Base-by-base conservation (phyloP, 2,797 vertebrate genomes). In the Malacoraja senta region DNA sequence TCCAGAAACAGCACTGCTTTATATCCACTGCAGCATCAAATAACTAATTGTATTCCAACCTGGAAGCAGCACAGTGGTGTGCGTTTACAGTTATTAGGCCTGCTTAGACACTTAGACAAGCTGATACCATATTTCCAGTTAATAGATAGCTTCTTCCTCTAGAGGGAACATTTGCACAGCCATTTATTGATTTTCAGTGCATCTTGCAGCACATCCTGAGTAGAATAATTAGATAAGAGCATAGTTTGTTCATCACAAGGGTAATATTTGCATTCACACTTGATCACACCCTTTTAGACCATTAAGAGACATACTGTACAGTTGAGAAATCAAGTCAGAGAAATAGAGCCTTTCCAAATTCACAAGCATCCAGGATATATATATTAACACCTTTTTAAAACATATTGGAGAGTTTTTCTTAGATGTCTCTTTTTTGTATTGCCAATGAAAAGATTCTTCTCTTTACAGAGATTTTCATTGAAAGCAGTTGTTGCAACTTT, bases 111-210 rank as follows among this genome's bases (percentile, higher is more conserved):
- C 61, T 74, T 74, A 29, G 71, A 53, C 68, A 91, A 44, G 38
- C 90, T 76, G 90, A 76, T 74, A 44, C 38, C 12, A 1, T 53
- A 74, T 71, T 92, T 92, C 71, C 71, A 72, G 71, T 92, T 72
- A 76, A 92, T 92, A 71, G 71, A 29, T 74, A 74, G 38, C 71
- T 92, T 92, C 68, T 92, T 76, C 90, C 90, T 92, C 90, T 76
- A 74, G 90, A 92, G 71, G 71, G 71, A 92, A 92, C 65, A 92
- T 92, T 92, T 92, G 90, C 71, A 76, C 38, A 92, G 12, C 68
- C 90, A 76, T 19, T 74, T 44, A 74, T 74, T 58, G 90, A 92
- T 92, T 74, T 29, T 92, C 90, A 12, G 58, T 76, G 21, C 35
- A 76, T 92, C 71, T 19, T 74, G 35, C 58, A 53, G 24, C 44